Conservation (phyloP, 2,113 vertebrate genomes). For the Mus musculus region DNA sequence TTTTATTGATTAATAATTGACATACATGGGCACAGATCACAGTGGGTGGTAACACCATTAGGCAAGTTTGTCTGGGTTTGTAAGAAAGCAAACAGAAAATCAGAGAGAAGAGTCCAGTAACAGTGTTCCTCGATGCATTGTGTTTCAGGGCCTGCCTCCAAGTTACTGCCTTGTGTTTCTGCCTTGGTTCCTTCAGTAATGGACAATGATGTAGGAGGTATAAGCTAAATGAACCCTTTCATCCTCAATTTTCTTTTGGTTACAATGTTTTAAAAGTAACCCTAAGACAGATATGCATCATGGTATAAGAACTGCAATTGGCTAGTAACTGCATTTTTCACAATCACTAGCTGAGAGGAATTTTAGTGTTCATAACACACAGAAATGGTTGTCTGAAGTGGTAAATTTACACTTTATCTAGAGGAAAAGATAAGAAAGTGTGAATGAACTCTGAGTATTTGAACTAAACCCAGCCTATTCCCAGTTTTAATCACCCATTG, state of each 20-base stretch:
- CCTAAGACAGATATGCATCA: not conserved
- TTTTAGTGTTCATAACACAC: not conserved
- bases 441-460: not conserved
- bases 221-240: not conserved
- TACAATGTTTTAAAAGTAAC: not conserved
- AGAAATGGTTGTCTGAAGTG: not conserved
- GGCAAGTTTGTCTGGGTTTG: not conserved
- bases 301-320: not conserved
- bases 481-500: not conserved
- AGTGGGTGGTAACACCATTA: not conserved
- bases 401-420: not conserved
- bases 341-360: not conserved
- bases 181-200: not conserved
- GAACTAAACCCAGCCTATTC: not conserved
- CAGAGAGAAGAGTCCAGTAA: not conserved
- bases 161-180: not conserved
- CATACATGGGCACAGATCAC: not conserved
- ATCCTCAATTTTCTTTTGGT: not conserved
- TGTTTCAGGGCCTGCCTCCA: not conserved
- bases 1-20: not conserved
- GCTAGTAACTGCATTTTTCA: not conserved
- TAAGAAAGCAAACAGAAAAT: not conserved
- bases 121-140: not conserved
- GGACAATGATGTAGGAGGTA: not conserved
- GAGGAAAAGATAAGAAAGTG: not conserved